Conservation (phyloP, 2,113 vertebrate genomes). For the Corvus hawaiiensis region DNA sequence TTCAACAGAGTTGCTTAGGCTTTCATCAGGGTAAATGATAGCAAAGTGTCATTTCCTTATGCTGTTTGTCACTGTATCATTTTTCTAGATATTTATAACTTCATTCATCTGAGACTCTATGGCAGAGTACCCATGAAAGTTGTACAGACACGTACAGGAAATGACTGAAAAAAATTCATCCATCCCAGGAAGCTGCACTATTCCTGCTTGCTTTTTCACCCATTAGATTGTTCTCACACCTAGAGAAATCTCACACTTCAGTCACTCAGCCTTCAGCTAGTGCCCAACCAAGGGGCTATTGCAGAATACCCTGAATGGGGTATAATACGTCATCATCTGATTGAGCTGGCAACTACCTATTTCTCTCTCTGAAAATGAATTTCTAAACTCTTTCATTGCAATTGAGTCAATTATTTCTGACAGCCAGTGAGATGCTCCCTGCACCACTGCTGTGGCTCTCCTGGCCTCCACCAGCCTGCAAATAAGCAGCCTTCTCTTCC, state of each 20-base stretch:
- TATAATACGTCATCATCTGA: background rate
- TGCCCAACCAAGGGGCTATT: background rate
- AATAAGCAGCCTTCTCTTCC: background rate
- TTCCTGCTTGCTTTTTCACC: background rate
- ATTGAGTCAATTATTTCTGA: background rate
- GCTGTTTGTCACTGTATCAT: background rate
- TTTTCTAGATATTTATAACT: background rate
- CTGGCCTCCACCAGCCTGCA: background rate
- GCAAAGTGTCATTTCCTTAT: background rate
- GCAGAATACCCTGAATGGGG: background rate
- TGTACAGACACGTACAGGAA: background rate
- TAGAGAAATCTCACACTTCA: background rate
- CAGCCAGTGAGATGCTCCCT: background rate
- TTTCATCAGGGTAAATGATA: background rate
- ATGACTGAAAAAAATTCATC: background rate
- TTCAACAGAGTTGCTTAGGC: background rate
- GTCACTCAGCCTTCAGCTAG: background rate
- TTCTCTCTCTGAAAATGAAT: background rate
- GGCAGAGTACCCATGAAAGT: background rate
- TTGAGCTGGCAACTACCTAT: background rate
- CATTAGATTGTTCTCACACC: background rate
- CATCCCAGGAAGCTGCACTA: background rate
- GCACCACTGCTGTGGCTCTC: background rate
- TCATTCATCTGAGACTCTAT: fast-evolving
- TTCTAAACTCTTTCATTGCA: background rate